Conservation (phyloP, 2,888 invertebrate species). For the Deilephila porcellus region DNA sequence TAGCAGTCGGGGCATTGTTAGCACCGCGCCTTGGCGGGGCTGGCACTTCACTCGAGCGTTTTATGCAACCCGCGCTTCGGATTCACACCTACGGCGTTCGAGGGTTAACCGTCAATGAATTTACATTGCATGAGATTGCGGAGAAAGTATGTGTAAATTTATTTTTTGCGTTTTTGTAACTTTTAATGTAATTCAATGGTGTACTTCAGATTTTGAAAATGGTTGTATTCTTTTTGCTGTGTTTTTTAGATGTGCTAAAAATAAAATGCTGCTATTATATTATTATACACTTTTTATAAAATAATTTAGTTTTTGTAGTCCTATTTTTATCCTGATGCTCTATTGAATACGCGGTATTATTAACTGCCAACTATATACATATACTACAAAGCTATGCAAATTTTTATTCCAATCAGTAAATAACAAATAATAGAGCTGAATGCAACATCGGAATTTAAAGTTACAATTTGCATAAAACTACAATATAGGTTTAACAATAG, state of each 20-base stretch:
- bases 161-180: slow-evolving; percentile 15
- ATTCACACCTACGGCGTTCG: slow-evolving; percentile 75
- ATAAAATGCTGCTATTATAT: too few species aligned
- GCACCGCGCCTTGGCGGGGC: slow-evolving; percentile 58
- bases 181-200: background rate
- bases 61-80: slow-evolving; percentile 68
- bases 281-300: background rate
- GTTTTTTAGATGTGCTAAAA: background rate
- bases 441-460: slow-evolving; percentile 9
- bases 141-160: background rate
- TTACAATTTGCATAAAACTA: slow-evolving; percentile 45
- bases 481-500: slow-evolving; percentile 46
- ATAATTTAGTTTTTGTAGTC: background rate
- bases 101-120: slow-evolving; percentile 72
- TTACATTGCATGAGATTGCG: slow-evolving; percentile 34
- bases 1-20: slow-evolving; percentile 71
- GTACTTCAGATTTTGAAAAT: background rate
- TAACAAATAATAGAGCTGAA: background rate
- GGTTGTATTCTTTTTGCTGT: too few species aligned
- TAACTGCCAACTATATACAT: background rate
- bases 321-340: background rate
- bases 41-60: slow-evolving; percentile 60
- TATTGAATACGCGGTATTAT: background rate
- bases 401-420: slow-evolving; percentile 2
- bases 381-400: slow-evolving; percentile 4